Evolutionary conservation across 2,888 invertebrate species (phyloP).

Genomic region (Amblyjoppa fuscipennis): DNA sequence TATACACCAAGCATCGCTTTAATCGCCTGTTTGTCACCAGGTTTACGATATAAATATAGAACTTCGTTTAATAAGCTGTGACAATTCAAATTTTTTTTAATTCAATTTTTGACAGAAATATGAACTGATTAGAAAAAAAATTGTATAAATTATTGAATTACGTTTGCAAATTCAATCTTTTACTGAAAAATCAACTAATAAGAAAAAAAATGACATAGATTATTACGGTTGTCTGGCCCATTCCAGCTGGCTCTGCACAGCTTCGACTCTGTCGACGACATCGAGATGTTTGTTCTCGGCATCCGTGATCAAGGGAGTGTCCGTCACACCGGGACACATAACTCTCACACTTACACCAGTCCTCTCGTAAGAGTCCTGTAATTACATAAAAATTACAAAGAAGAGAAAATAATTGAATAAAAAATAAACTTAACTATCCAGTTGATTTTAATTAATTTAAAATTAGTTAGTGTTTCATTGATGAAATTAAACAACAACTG

Average conservation of each 20-base stretch:
- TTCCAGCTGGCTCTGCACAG: slow-evolving; percentile 65
- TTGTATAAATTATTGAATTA: slow-evolving; percentile 46
- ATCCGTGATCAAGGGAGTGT: slow-evolving; percentile 76
- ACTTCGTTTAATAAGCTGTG: not conserved
- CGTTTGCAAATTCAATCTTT: slow-evolving; percentile 59
- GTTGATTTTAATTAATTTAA: too few relatives aligned
- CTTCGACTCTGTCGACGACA: slow-evolving; percentile 73
- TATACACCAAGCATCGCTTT: not conserved
- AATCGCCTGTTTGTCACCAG: not conserved
- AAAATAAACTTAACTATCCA: slow-evolving; percentile 53
- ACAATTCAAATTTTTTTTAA: not conserved
- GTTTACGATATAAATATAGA: not conserved
- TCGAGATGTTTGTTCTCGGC: slow-evolving; percentile 71
- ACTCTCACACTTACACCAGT: slow-evolving; percentile 81
- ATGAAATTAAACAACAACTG: not conserved
- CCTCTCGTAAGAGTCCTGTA: slow-evolving; percentile 70
- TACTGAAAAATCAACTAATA: not conserved
- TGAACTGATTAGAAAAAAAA: not conserved
- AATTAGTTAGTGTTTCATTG: not conserved
- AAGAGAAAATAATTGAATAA: slow-evolving; percentile 50
- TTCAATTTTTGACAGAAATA: too few relatives aligned
- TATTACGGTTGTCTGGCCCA: slow-evolving; percentile 77
- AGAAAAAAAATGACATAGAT: not conserved
- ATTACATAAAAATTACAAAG: slow-evolving; percentile 2
- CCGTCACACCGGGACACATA: slow-evolving; percentile 81